Conservation (phyloP, 2,888 invertebrate genomes). For the Nasonia oneida region DNA sequence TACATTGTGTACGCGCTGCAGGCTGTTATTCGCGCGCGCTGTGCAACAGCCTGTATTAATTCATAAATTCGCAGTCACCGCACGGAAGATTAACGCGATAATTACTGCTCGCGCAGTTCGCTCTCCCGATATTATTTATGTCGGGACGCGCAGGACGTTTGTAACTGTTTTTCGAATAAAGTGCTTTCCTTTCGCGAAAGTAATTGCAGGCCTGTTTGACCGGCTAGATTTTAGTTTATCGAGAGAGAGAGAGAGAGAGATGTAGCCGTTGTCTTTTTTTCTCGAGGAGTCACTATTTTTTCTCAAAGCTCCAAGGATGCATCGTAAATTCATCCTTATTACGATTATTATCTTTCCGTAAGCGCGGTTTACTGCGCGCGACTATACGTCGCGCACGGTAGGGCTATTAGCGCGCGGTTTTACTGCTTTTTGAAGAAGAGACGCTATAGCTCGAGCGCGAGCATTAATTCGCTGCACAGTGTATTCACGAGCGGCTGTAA, state of each 20-base stretch:
- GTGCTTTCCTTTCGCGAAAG: not conserved
- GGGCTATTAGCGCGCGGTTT: not conserved
- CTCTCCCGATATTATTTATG: not conserved
- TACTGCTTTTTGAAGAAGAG: conserved; percentile 16
- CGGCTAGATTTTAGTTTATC: conserved; percentile 16
- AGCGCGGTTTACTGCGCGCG: not conserved
- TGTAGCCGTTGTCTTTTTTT: not conserved
- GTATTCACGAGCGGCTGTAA: not conserved
- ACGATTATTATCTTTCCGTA: conserved; percentile 28
- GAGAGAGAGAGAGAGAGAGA: not conserved
- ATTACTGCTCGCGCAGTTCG: conserved; percentile 1
- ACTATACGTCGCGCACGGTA: not conserved
- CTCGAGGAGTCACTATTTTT: not conserved
- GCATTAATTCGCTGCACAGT: conserved; percentile 1
- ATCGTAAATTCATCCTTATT: conserved; percentile 26
- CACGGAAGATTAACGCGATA: conserved; percentile 23
- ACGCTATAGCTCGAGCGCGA: not conserved
- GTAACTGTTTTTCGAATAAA: conserved; percentile 2
- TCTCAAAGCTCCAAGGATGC: not conserved
- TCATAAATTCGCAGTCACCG: conserved; percentile 30
- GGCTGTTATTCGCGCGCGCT: not conserved
- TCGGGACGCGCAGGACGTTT: not conserved
- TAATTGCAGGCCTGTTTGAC: conserved; percentile 10
- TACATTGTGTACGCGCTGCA: not conserved
- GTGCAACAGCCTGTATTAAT: not conserved